These are phyloP conservation scores for Crocodylus rhombifer DNA, from an alignment of 2,797 vertebrate species.

Conservation along the genomic window DNA sequence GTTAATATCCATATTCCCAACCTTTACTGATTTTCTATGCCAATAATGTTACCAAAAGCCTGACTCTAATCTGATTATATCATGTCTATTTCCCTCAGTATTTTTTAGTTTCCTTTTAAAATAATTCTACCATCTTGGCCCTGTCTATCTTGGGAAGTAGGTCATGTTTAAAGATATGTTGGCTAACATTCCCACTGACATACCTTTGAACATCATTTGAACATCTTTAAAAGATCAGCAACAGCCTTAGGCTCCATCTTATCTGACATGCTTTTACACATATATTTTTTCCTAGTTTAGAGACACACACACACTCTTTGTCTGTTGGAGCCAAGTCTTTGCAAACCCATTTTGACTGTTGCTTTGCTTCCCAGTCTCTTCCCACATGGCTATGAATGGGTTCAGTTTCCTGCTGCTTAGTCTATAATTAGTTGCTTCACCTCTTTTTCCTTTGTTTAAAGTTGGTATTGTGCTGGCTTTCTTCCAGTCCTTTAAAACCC, in stretches of 20 bases:
- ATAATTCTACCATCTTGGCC: not conserved
- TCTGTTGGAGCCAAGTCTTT: not conserved
- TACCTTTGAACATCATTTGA: constrained; percentile 33
- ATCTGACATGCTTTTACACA: constrained; percentile 33
- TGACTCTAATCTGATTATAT: not conserved
- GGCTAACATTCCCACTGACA: not conserved
- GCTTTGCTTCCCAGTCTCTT: constrained; percentile 6
- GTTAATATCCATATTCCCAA: not conserved
- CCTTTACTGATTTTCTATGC: not conserved
- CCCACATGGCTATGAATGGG: constrained; percentile 33
- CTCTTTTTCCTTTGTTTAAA: constrained; percentile 37
- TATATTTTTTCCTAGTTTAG: constrained; percentile 58
- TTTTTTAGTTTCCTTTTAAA: not conserved
- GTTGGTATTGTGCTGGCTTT: not conserved
- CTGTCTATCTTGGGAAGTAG: constrained; percentile 9
- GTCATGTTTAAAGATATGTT: constrained; percentile 7
- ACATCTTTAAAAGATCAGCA: constrained; percentile 39
- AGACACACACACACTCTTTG: constrained; percentile 45
- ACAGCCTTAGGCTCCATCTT: constrained; percentile 35
- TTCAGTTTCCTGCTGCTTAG: constrained; percentile 56
- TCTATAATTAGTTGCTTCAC: constrained; percentile 62
- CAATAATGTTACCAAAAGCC: not conserved
- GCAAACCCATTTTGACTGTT: constrained; percentile 49
- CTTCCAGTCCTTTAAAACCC: constrained; percentile 13
- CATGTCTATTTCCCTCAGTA: not conserved